Evolutionary conservation across 2,888 invertebrate genomes (phyloP).

Genomic region (Ceriagrion tenellum): DNA sequence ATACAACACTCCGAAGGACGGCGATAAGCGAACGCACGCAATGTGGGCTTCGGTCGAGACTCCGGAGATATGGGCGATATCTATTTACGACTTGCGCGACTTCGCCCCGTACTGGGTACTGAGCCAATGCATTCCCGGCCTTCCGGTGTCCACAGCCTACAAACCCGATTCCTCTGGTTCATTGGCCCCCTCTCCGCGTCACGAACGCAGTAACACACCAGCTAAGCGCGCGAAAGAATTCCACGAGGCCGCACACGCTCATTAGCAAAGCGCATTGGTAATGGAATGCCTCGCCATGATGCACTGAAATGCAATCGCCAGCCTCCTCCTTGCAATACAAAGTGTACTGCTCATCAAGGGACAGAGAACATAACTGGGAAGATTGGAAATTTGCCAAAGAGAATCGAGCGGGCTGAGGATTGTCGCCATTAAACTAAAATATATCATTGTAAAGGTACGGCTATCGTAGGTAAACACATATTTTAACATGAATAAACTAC

Average conservation of each 20-base stretch:
- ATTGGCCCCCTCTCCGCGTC: conserved; percentile 19
- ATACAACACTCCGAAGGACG: background rate
- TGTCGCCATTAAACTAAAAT: too few species aligned
- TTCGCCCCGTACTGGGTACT: background rate
- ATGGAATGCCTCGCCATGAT: background rate
- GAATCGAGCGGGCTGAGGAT: background rate
- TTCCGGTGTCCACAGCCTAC: conserved; percentile 31
- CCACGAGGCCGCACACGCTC: background rate
- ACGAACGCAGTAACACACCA: too few species aligned
- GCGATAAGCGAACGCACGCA: background rate
- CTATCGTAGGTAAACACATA: too few species aligned
- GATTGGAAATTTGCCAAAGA: too few species aligned
- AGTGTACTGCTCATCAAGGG: background rate
- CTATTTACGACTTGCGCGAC: background rate
- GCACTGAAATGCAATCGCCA: background rate
- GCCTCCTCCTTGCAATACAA: background rate
- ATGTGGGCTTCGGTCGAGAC: background rate
- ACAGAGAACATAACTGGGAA: background rate
- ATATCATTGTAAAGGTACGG: too few species aligned
- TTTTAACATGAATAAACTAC: too few species aligned
- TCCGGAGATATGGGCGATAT: conserved; percentile 19
- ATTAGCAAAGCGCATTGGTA: background rate
- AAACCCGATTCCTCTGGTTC: conserved; percentile 37
- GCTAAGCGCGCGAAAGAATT: background rate
- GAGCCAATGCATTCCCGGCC: conserved; percentile 33